phyloP scores from a whole-genome alignment of 2,797 vertebrate genomes.

The Cottoperca gobio region DNA sequence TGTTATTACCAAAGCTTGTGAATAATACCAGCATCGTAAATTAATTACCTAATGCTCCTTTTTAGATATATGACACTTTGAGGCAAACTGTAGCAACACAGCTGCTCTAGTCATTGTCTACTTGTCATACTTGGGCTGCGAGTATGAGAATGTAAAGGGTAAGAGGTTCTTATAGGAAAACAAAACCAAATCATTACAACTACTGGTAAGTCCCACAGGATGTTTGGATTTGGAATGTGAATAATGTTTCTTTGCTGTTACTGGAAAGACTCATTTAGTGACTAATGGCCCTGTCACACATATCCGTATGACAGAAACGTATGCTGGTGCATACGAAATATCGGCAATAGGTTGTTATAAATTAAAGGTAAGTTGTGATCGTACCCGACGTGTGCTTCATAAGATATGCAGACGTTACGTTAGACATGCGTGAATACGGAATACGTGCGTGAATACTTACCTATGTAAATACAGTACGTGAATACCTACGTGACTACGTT shows the following conservation, averaged over 20 bases:
- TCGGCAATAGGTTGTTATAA: no score
- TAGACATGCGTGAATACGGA: no score
- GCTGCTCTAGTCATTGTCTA: slow-evolving; percentile 3
- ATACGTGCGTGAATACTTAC: no score
- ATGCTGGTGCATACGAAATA: no score
- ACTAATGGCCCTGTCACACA: no score
- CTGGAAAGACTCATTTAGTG: slow-evolving; percentile 14
- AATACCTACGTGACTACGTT: no score
- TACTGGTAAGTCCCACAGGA: slow-evolving; percentile 39
- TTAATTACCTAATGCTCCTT: slow-evolving; percentile 24
- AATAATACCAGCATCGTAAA: slow-evolving; percentile 26
- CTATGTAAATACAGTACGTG: no score
- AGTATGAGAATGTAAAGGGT: slow-evolving; percentile 15
- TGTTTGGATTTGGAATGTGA: slow-evolving; percentile 46
- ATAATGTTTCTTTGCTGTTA: slow-evolving; percentile 38
- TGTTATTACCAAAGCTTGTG: slow-evolving; percentile 9
- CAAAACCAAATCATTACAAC: slow-evolving; percentile 49
- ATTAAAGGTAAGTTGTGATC: no score
- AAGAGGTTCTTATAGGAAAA: slow-evolving; percentile 33
- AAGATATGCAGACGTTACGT: no score
- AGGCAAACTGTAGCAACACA: slow-evolving; percentile 13
- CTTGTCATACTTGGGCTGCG: slow-evolving; percentile 21
- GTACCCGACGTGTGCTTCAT: no score
- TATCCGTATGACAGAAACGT: no score
- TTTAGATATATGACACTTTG: slow-evolving; percentile 22